These are phyloP conservation scores for Ischnura elegans DNA, from an alignment of 2,888 invertebrate genomes.

Conservation along the genomic window DNA sequence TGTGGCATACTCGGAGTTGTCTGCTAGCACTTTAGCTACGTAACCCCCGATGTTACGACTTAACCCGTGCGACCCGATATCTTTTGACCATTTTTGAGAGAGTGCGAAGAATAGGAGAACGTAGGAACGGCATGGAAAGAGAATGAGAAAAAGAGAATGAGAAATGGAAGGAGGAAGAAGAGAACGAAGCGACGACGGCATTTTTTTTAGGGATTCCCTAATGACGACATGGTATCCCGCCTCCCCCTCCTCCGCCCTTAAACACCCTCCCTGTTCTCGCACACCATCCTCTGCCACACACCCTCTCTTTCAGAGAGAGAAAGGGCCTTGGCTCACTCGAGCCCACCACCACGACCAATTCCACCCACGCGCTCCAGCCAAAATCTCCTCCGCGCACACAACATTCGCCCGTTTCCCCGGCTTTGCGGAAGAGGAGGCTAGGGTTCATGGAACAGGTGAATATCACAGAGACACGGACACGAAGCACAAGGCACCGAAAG, in stretches of 20 bases:
- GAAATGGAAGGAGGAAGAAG: background rate
- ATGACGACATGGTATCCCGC: constrained; percentile 58
- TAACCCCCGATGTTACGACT: no score
- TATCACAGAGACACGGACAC: no score
- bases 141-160: background rate
- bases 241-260: constrained; percentile 24
- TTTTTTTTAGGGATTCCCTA: constrained; percentile 52
- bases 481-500: no score
- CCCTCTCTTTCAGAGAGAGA: background rate
- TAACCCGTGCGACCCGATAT: no score
- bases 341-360: background rate
- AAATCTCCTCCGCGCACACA: background rate
- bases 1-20: no score
- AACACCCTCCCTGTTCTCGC: background rate
- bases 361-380: background rate
- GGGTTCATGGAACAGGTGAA: background rate
- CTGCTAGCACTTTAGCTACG: no score
- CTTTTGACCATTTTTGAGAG: no score
- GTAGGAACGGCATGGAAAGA: background rate
- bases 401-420: background rate
- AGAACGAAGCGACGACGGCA: background rate
- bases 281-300: background rate
- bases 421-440: background rate
- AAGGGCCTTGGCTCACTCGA: background rate
- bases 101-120: background rate